phyloP scores from a whole-genome alignment of 2,888 invertebrate genomes.

The Muschampia plurimacula region DNA sequence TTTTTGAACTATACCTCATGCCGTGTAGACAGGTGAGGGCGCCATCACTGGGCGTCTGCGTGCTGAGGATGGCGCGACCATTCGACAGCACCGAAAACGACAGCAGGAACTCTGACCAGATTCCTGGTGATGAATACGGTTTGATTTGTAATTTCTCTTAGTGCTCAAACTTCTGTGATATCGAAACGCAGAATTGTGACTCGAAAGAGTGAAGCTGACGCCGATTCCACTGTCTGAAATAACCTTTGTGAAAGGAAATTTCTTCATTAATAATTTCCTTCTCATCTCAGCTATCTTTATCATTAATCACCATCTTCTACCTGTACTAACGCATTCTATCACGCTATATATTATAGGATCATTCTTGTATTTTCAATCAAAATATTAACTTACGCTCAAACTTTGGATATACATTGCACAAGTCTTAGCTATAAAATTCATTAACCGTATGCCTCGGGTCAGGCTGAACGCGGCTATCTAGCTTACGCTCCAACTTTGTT shows the following conservation, averaged over 20 bases:
- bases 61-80: conserved; percentile 90
- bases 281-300: too few species aligned
- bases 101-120: conserved; percentile 87
- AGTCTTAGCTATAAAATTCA: conserved; percentile 12
- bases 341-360: too few species aligned
- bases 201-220: too few species aligned
- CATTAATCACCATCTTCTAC: too few species aligned
- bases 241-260: too few species aligned
- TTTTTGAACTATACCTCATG: conserved; percentile 76
- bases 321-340: too few species aligned
- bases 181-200: too few species aligned
- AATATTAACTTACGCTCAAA: too few species aligned
- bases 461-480: background rate
- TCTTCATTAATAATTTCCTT: too few species aligned
- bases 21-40: conserved; percentile 92
- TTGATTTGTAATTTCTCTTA: background rate
- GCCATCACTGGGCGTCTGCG: conserved; percentile 87
- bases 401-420: background rate
- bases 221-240: too few species aligned
- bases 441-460: conserved; percentile 15
- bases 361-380: too few species aligned
- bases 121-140: conserved; percentile 67
- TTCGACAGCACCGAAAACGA: conserved; percentile 92
- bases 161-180: background rate
- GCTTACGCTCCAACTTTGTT: background rate